Percentiles rank a stretch among this genome's conserved stretches.
phyloP scores from a whole-genome alignment of 2,888 invertebrate genomes.

The Chrysomela aeneicollis region DNA sequence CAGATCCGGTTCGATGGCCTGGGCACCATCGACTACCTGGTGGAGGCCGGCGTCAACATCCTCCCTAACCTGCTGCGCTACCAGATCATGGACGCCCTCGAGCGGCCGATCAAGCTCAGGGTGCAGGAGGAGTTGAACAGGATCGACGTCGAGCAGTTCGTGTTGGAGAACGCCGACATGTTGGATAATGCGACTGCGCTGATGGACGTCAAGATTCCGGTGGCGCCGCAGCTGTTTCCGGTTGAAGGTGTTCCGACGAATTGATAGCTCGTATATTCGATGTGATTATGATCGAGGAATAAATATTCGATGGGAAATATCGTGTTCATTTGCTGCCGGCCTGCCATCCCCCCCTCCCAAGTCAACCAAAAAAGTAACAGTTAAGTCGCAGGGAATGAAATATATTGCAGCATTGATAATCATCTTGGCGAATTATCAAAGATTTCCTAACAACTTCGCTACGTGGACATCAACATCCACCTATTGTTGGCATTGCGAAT shows the following conservation, averaged over 20 bases:
- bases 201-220: neutral
- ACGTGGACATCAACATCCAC: too few relatives aligned
- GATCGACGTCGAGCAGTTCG: slow-evolving; percentile 76
- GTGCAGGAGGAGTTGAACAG: slow-evolving; percentile 78
- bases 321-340: too few relatives aligned
- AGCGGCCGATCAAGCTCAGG: slow-evolving; percentile 77
- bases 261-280: too few relatives aligned
- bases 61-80: slow-evolving; percentile 85
- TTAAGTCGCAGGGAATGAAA: too few relatives aligned
- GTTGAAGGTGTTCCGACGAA: neutral
- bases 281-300: too few relatives aligned
- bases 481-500: too few relatives aligned
- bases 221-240: neutral
- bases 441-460: too few relatives aligned
- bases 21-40: slow-evolving; percentile 83
- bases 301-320: too few relatives aligned
- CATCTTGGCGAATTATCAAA: too few relatives aligned
- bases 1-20: slow-evolving; percentile 85
- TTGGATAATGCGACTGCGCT: slow-evolving; percentile 63
- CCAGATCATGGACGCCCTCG: slow-evolving; percentile 86
- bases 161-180: slow-evolving; percentile 74
- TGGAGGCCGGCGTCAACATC: slow-evolving; percentile 83
- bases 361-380: too few relatives aligned
- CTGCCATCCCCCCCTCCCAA: too few relatives aligned
- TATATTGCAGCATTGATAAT: too few relatives aligned